Evolutionary conservation across 2,888 invertebrate genomes (phyloP).

Genomic region (Gortyna flavago): DNA sequence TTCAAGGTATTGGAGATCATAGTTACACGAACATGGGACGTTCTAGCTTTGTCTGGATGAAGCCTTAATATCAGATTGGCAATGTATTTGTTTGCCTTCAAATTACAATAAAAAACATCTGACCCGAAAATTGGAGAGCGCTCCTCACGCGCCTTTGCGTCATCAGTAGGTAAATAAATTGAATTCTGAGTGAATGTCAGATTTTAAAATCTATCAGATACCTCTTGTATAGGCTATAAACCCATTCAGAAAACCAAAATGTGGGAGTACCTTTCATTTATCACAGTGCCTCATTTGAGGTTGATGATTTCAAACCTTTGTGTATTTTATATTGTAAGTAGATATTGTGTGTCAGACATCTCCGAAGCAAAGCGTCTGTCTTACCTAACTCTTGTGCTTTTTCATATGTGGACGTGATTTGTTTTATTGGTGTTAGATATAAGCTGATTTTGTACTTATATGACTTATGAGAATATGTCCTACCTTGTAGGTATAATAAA

Average conservation of each 20-base stretch:
- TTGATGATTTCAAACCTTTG: not conserved
- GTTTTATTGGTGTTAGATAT: constrained; percentile 69
- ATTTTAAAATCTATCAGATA: not conserved
- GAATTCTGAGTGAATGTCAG: not conserved
- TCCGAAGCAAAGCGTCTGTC: constrained; percentile 56
- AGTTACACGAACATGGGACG: not conserved
- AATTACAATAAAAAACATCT: not conserved
- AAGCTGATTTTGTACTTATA: constrained; percentile 39
- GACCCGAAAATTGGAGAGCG: not conserved
- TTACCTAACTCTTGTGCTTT: constrained; percentile 75
- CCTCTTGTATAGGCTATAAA: not conserved
- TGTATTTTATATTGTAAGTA: not conserved
- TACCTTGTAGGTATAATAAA: not conserved
- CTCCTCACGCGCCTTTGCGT: not conserved
- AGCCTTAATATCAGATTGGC: not conserved
- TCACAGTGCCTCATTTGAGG: not conserved
- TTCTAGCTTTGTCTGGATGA: not conserved
- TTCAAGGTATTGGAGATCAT: not conserved
- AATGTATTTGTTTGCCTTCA: too few species aligned
- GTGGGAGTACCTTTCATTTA: not conserved
- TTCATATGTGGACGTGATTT: constrained; percentile 71
- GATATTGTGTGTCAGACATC: constrained; percentile 48
- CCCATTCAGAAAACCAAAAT: not conserved
- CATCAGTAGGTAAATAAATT: not conserved
- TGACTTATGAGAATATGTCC: not conserved